These are phyloP conservation scores for Neosalanx taihuensis DNA, from an alignment of 2,797 vertebrate genomes.

Conservation along the genomic window DNA sequence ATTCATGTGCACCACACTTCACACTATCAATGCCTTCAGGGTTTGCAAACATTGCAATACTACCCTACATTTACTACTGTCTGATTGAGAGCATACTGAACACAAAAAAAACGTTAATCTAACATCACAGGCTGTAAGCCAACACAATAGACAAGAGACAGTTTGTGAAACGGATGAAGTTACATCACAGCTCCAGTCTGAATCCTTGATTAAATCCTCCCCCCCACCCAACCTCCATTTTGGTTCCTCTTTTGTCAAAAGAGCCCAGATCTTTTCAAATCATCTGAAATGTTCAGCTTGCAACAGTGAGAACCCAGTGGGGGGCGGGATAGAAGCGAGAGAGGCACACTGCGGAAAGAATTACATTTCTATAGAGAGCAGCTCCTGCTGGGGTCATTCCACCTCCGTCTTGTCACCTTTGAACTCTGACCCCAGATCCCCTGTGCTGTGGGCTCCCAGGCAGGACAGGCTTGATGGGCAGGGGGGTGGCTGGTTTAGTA, in stretches of 20 bases:
- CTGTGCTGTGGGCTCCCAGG: constrained; percentile 43
- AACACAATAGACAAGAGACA: too few species aligned
- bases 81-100: too few species aligned
- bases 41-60: background rate
- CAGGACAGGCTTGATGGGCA: constrained; percentile 61
- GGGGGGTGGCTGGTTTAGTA: constrained; percentile 55
- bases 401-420: constrained; percentile 83
- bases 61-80: too few species aligned
- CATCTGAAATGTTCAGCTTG: constrained; percentile 36
- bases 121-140: too few species aligned
- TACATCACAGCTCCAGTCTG: background rate
- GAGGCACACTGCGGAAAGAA: constrained; percentile 72
- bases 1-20: constrained; percentile 3
- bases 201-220: background rate
- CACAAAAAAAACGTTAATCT: too few species aligned
- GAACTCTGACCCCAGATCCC: constrained; percentile 76
- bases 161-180: background rate
- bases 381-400: constrained; percentile 82
- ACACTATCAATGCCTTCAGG: background rate
- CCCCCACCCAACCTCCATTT: constrained; percentile 3
- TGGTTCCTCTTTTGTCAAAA: constrained; percentile 13
- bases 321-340: constrained; percentile 64
- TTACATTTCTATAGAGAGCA: constrained; percentile 75
- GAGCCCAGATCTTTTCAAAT: constrained; percentile 25
- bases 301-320: constrained; percentile 64